Conservation (phyloP, 2,113 vertebrate genomes). For the Anser brachyrhynchus region DNA sequence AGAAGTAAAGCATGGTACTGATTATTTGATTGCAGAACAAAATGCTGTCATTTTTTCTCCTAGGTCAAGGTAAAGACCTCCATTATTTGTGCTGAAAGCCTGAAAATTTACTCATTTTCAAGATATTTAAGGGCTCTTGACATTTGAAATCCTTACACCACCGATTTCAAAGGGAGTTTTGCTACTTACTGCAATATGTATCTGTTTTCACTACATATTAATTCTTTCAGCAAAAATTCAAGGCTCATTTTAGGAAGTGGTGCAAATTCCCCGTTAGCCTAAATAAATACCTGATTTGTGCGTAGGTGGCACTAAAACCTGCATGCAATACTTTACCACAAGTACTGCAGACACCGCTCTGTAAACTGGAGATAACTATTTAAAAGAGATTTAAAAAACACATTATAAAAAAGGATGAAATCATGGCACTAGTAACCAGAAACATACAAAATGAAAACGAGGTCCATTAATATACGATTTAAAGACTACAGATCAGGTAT, state of each 20-base stretch:
- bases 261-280: background rate
- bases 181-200: background rate
- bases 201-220: background rate
- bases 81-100: background rate
- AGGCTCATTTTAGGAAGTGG: background rate
- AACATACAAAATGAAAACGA: background rate
- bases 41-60: rapidly evolving
- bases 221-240: background rate
- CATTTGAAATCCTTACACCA: background rate
- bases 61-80: background rate
- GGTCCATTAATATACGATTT: rapidly evolving
- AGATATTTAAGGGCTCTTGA: background rate
- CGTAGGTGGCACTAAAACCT: background rate
- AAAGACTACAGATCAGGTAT: background rate
- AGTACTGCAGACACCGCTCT: background rate
- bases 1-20: rapidly evolving
- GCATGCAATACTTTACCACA: background rate
- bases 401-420: background rate
- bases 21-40: background rate
- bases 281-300: background rate
- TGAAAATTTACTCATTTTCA: background rate
- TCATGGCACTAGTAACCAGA: background rate
- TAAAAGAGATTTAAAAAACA: background rate
- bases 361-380: background rate
- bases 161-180: background rate